These are phyloP conservation scores for Poecilus cupreus DNA, from an alignment of 2,888 invertebrate genomes.

Conservation along the genomic window DNA sequence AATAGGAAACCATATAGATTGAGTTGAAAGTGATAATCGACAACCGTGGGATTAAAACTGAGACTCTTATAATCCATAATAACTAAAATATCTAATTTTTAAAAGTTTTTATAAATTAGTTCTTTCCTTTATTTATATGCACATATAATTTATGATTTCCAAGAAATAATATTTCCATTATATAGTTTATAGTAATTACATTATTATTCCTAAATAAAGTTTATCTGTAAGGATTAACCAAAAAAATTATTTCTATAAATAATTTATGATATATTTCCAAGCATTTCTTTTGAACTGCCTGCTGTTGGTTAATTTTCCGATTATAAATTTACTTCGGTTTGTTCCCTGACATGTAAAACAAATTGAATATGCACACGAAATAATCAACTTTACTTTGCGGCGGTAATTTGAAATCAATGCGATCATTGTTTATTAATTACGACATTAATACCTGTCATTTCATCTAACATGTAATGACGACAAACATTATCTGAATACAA, in stretches of 20 bases:
- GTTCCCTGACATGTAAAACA: background rate
- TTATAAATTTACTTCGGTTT: background rate
- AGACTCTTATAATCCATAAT: too few species aligned
- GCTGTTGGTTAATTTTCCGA: background rate
- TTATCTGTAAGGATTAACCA: too few species aligned
- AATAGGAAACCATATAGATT: too few species aligned
- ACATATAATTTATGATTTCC: too few species aligned
- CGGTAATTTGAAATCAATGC: slow-evolving; percentile 29
- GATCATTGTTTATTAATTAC: slow-evolving; percentile 24
- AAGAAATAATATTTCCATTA: too few species aligned
- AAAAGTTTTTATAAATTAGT: too few species aligned
- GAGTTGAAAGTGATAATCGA: too few species aligned
- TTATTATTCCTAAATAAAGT: too few species aligned
- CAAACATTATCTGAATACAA: background rate
- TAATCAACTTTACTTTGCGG: slow-evolving; percentile 6
- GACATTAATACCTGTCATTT: slow-evolving; percentile 17
- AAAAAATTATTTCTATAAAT: background rate
- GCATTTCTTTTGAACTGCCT: background rate
- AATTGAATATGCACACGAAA: slow-evolving; percentile 18
- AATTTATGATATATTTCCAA: background rate
- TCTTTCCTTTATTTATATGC: too few species aligned
- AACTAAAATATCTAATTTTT: too few species aligned
- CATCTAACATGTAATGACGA: background rate
- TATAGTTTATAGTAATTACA: too few species aligned
- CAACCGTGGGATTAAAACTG: too few species aligned